Evolutionary conservation across 1,140 invertebrate genomes (phyloP).

Genomic region (Leguminivora glycinivorella): DNA sequence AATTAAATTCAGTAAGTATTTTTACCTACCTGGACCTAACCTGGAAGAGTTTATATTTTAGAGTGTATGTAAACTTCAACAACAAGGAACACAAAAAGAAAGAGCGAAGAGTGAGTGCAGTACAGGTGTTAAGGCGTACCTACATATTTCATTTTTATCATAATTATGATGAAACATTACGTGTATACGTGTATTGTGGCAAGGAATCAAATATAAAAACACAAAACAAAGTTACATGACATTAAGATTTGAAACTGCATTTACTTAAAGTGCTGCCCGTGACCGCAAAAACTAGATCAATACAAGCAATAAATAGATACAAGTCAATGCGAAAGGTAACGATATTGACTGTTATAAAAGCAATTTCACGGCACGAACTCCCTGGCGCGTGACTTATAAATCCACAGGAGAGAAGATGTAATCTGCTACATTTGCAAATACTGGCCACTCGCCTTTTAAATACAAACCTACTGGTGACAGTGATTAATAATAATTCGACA

Average conservation of each 20-base stretch:
- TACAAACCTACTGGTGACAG: background rate
- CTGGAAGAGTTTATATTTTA: too few relatives aligned
- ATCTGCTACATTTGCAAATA: background rate
- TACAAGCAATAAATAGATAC: constrained; percentile 31
- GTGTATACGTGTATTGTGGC: too few relatives aligned
- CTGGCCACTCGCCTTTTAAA: background rate
- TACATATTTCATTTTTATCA: too few relatives aligned
- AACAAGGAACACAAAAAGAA: too few relatives aligned
- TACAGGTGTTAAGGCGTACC: too few relatives aligned
- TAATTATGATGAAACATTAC: too few relatives aligned
- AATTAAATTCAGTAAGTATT: too few relatives aligned
- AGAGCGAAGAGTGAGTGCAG: too few relatives aligned
- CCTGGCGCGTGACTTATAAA: constrained; percentile 57
- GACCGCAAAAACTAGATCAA: constrained; percentile 1
- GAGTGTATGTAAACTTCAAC: too few relatives aligned
- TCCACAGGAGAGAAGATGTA: constrained; percentile 34
- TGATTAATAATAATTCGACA: too few relatives aligned
- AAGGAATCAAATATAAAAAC: background rate
- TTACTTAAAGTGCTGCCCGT: background rate
- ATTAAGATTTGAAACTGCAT: background rate
- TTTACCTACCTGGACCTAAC: too few relatives aligned
- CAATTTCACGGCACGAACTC: constrained; percentile 43
- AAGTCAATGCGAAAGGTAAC: constrained; percentile 33
- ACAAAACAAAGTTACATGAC: background rate
- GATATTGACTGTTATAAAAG: constrained; percentile 38